Evolutionary conservation across 2,888 invertebrate genomes (phyloP).

Genomic region (Lochmaea crataegi): DNA sequence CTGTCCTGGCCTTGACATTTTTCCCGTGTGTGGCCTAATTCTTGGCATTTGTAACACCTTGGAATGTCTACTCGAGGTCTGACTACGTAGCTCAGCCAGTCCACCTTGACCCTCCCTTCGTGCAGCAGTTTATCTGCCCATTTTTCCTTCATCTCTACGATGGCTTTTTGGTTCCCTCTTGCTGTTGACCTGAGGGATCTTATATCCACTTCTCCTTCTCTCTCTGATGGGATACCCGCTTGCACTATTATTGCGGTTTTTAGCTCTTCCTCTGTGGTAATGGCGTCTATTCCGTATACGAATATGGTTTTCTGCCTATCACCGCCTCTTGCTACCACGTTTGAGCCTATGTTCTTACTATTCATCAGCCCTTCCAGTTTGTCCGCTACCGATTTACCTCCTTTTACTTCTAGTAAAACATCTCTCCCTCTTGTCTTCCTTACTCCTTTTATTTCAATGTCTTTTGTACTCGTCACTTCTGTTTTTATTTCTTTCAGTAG

Average conservation of each 20-base stretch:
- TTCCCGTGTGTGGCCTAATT: too few relatives aligned
- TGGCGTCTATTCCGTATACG: conserved; percentile 5
- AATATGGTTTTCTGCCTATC: conserved; percentile 1
- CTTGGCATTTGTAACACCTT: too few relatives aligned
- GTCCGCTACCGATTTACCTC: not conserved
- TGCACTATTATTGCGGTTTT: conserved; percentile 8
- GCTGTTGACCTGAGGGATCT: not conserved
- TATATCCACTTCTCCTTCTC: not conserved
- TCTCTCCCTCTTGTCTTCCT: conserved; percentile 11
- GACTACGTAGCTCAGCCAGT: too few relatives aligned
- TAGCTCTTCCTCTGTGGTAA: conserved; percentile 9
- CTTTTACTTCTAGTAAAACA: conserved; percentile 5
- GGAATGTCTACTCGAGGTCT: too few relatives aligned
- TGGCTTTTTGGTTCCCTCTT: conserved; percentile 10
- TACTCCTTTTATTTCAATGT: too few relatives aligned
- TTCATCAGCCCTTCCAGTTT: conserved; percentile 2
- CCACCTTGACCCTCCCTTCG: too few relatives aligned
- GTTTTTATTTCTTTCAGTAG: too few relatives aligned
- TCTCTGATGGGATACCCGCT: not conserved
- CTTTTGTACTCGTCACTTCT: too few relatives aligned
- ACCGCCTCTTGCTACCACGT: conserved; percentile 5
- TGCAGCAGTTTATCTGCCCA: too few relatives aligned
- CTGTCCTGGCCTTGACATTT: too few relatives aligned
- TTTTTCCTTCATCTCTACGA: not conserved
- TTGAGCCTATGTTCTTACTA: conserved; percentile 13